A percentile compares a stretch with the other conserved stretches of the same genome.
Evolutionary conservation across 2,888 invertebrate species (phyloP).

Genomic region (Biston stratarius): DNA sequence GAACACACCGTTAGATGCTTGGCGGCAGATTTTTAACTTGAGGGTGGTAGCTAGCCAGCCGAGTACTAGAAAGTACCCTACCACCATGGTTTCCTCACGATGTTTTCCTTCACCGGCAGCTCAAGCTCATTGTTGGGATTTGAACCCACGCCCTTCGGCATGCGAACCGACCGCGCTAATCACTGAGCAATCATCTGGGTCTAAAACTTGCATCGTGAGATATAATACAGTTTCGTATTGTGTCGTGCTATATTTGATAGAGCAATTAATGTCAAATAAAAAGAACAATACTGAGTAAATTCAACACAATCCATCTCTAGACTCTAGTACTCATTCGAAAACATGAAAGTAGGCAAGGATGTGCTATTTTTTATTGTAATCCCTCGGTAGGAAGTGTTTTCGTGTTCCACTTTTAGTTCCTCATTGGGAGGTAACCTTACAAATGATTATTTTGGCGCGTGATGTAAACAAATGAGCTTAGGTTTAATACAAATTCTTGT

Average conservation of each 20-base stretch:
- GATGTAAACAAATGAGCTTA: constrained; percentile 6
- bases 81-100: no score
- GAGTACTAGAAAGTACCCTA: no score
- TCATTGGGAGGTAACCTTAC: constrained; percentile 16
- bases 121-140: no score
- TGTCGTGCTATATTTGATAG: neutral
- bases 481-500: neutral
- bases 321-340: constrained; percentile 4
- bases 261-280: neutral
- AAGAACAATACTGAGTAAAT: neutral
- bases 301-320: constrained; percentile 5
- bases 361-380: constrained; percentile 25
- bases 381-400: constrained; percentile 16
- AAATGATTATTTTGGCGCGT: constrained; percentile 17
- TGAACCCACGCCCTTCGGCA: no score
- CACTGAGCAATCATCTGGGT: no score
- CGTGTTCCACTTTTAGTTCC: constrained; percentile 27
- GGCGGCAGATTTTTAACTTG: no score
- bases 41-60: no score
- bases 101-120: no score
- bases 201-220: no score
- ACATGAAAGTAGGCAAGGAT: constrained; percentile 14
- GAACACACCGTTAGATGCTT: no score
- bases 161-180: no score
- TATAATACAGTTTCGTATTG: neutral